phyloP scores from a whole-genome alignment of 2,797 vertebrate genomes.

The Microchirus variegatus region DNA sequence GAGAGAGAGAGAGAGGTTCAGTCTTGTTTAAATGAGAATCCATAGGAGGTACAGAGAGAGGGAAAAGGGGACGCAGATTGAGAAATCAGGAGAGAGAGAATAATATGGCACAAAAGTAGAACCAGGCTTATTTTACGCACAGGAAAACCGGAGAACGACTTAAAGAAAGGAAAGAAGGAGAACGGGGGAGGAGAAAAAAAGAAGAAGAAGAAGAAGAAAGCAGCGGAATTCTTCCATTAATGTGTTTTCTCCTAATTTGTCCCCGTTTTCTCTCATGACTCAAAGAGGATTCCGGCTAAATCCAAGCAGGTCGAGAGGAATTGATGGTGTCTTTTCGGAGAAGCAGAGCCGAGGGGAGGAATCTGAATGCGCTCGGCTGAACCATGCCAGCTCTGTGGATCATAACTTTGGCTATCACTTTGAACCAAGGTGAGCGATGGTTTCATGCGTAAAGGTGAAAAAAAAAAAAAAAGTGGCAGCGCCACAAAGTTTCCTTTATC shows the following conservation, averaged over 20 bases:
- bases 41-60: slow-evolving; percentile 42
- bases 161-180: slow-evolving; percentile 28
- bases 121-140: slow-evolving; percentile 59
- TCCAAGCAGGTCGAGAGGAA: slow-evolving; percentile 60
- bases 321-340: slow-evolving; percentile 74
- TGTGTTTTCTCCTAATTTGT: slow-evolving; percentile 11
- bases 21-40: slow-evolving; percentile 67
- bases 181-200: slow-evolving; percentile 20
- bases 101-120: slow-evolving; percentile 48
- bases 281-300: slow-evolving; percentile 63
- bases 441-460: background rate
- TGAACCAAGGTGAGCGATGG: slow-evolving; percentile 74
- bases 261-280: slow-evolving; percentile 59
- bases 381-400: slow-evolving; percentile 82
- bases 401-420: slow-evolving; percentile 81
- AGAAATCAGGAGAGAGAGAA: slow-evolving; percentile 4
- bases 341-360: slow-evolving; percentile 68
- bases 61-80: slow-evolving; percentile 46
- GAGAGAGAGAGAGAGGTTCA: slow-evolving; percentile 48
- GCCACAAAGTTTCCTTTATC: background rate
- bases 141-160: slow-evolving; percentile 21
- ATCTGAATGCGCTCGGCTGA: slow-evolving; percentile 74
- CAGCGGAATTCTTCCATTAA: background rate
- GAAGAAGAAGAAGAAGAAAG: slow-evolving; percentile 14
- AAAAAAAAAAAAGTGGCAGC: background rate